Percentiles rank a stretch among this genome's conserved stretches.
Conservation (phyloP, 2,888 invertebrate species). For the Eurois occulta region DNA sequence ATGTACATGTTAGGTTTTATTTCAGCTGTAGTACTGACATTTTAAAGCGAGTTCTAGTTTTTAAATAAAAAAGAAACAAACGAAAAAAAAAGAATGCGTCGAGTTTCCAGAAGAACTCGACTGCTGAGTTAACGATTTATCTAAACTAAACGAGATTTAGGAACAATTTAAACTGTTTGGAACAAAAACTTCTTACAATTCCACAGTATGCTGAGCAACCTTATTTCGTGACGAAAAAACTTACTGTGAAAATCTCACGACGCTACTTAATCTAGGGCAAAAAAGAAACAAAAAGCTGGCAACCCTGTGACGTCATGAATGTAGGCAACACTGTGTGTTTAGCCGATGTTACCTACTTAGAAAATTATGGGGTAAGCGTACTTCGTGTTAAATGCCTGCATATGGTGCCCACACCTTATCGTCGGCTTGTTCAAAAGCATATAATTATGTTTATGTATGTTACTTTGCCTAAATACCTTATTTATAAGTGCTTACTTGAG, state of each 20-base stretch:
- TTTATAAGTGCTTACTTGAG: background rate
- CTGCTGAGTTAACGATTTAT: conserved; percentile 50
- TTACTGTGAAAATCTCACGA: conserved; percentile 35
- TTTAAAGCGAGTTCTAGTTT: conserved; percentile 31
- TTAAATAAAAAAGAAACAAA: conserved; percentile 29
- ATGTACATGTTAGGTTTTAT: conserved; percentile 26
- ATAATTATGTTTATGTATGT: conserved; percentile 23
- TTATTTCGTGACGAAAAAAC: conserved; percentile 47
- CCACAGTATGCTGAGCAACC: conserved; percentile 26
- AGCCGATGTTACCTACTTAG: conserved; percentile 41
- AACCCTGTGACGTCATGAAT: conserved; percentile 41
- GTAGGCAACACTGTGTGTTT: conserved; percentile 27
- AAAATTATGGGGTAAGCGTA: conserved; percentile 51
- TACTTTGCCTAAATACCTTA: conserved; percentile 19
- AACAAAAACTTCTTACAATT: conserved; percentile 53
- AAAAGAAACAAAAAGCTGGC: conserved; percentile 38
- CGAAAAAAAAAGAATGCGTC: conserved; percentile 11
- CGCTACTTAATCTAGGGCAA: conserved; percentile 39
- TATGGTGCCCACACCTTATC: conserved; percentile 50
- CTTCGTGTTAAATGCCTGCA: conserved; percentile 46
- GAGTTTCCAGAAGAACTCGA: conserved; percentile 33
- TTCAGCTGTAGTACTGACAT: conserved; percentile 6
- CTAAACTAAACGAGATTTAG: conserved; percentile 55
- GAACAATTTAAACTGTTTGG: conserved; percentile 56
- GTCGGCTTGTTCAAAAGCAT: conserved; percentile 27